phyloP scores from a whole-genome alignment of 2,888 invertebrate genomes.

The Epinotia nisella region DNA sequence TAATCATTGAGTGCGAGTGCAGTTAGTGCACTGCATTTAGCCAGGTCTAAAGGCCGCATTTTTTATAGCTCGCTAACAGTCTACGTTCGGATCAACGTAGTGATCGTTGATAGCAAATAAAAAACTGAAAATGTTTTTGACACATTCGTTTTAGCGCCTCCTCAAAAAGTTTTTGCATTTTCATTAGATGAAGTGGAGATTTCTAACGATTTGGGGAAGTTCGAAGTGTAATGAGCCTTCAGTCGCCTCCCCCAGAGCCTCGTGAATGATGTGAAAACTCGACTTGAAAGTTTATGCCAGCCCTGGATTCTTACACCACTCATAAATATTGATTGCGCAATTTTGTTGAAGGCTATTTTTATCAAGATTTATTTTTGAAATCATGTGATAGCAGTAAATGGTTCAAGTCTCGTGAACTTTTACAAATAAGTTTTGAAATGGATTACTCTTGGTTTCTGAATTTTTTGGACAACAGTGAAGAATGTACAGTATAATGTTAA shows the following conservation, averaged over 20 bases:
- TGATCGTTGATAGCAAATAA: constrained; percentile 29
- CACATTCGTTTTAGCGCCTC: constrained; percentile 41
- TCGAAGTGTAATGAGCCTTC: constrained; percentile 44
- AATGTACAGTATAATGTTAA: neutral
- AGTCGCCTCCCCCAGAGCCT: constrained; percentile 43
- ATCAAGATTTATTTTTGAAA: constrained; percentile 36
- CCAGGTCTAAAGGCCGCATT: no score
- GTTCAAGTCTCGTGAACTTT: neutral
- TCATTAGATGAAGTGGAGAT: constrained; percentile 45
- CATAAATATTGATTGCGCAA: constrained; percentile 43
- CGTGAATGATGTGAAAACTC: constrained; percentile 51
- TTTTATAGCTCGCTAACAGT: neutral
- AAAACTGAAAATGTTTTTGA: constrained; percentile 37
- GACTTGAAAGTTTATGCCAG: constrained; percentile 46
- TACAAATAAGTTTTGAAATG: neutral
- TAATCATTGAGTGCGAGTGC: no score
- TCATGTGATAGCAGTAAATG: constrained; percentile 14
- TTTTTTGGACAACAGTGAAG: neutral
- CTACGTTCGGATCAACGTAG: neutral
- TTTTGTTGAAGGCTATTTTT: constrained; percentile 30
- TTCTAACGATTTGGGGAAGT: constrained; percentile 44
- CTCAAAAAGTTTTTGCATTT: constrained; percentile 44
- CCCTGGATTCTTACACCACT: constrained; percentile 42
- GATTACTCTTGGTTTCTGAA: neutral
- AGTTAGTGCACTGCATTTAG: no score